A percentile compares a stretch with the other conserved stretches of the same genome.
These are phyloP conservation scores for Takifugu rubripes DNA, from an alignment of 2,797 vertebrate genomes.

Conservation along the genomic window DNA sequence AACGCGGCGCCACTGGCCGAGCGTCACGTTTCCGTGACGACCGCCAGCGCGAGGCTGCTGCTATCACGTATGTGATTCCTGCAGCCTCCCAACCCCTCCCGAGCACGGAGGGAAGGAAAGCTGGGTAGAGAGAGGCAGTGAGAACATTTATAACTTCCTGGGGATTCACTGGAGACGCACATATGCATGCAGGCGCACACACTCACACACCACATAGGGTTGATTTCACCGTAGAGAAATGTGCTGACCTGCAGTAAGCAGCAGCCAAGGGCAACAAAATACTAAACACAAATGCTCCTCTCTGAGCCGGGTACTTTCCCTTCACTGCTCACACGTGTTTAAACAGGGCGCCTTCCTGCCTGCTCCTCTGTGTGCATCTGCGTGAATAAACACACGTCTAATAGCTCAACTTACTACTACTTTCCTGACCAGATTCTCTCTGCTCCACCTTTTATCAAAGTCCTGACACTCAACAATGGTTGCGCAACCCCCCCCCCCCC, in stretches of 20 bases:
- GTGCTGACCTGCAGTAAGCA: slow-evolving; percentile 84
- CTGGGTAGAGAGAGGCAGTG: slow-evolving; percentile 32
- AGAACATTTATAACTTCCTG: slow-evolving; percentile 24
- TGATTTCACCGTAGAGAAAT: slow-evolving; percentile 82
- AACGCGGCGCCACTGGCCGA: too few species aligned
- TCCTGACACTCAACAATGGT: not conserved
- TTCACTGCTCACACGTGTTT: slow-evolving; percentile 60
- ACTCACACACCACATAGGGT: slow-evolving; percentile 71
- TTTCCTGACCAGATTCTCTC: not conserved
- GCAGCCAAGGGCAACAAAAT: slow-evolving; percentile 82
- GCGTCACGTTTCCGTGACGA: too few species aligned
- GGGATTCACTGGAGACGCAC: slow-evolving; percentile 28
- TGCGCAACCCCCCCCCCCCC: too few species aligned
- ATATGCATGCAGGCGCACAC: slow-evolving; percentile 20
- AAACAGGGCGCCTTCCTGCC: slow-evolving; percentile 33
- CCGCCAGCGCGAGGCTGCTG: too few species aligned
- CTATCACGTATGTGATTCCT: not conserved
- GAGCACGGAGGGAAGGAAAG: slow-evolving; percentile 17
- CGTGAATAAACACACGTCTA: not conserved
- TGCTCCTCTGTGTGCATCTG: slow-evolving; percentile 14
- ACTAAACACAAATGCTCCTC: slow-evolving; percentile 76
- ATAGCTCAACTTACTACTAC: not conserved
- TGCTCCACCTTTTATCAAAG: not conserved
- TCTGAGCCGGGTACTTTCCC: slow-evolving; percentile 77
- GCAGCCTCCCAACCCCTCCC: slow-evolving; percentile 33